Conservation (phyloP, 2,113 vertebrate genomes). For the Rattus rattus region DNA sequence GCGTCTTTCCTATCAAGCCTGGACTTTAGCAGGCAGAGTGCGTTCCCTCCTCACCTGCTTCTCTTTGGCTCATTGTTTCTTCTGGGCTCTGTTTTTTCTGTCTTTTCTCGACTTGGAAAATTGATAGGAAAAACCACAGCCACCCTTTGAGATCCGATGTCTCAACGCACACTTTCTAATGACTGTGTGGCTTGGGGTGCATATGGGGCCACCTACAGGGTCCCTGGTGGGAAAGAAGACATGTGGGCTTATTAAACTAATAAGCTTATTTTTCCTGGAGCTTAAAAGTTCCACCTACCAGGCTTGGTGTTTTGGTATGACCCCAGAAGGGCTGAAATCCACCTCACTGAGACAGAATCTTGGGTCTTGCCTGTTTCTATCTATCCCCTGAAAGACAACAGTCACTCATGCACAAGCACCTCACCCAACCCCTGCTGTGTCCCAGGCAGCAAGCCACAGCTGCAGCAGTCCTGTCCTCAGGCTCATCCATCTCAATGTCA, state of each 20-base stretch:
- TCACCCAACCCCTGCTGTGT: neutral
- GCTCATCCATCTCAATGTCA: neutral
- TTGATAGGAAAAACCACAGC: neutral
- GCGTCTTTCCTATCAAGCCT: neutral
- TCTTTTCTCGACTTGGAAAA: neutral
- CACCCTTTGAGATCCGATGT: neutral
- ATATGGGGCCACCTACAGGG: neutral
- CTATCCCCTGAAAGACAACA: neutral
- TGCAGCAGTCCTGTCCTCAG: no score
- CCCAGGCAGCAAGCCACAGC: neutral
- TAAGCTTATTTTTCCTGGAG: neutral
- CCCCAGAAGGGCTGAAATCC: neutral
- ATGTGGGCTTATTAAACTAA: neutral
- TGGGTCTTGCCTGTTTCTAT: neutral
- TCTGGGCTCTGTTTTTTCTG: neutral
- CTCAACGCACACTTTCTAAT: neutral
- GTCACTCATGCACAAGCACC: neutral
- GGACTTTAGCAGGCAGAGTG: fast-evolving
- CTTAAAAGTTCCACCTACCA: neutral
- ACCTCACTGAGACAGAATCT: neutral
- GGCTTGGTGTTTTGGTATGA: no score
- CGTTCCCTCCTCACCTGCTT: no score
- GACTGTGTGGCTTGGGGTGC: neutral
- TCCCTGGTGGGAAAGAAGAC: neutral
- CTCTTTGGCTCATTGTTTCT: neutral